Evolutionary conservation across 2,888 invertebrate genomes (phyloP), one percentile per base, ranked within the genome.

Genomic region (Drosophila lutescens): DNA sequence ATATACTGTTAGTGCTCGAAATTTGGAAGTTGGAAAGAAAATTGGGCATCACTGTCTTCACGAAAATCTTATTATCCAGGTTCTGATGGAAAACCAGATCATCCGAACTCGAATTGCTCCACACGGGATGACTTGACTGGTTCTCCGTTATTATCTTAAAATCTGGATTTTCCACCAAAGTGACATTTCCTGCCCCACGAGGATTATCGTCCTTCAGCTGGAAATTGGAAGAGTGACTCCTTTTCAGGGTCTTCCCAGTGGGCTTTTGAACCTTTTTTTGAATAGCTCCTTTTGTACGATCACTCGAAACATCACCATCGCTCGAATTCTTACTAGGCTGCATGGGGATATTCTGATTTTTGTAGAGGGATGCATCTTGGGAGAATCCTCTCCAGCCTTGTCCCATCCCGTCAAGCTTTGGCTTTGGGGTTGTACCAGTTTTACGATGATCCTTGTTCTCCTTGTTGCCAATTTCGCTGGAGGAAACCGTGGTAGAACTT

Each of bases 31-130:
- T 30, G 30, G 47, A 17, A 12, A 6, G 7, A 15, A 47, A 46
- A 3, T 47, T 30, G 10, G 47, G 47, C 47, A 47, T 47, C 47
- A 47, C 47, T 6, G 47, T 47, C 30, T 30, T 47, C 15, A 47
- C 47, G 0, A 30, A n/a, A 10, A 47, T 47, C 15, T 30, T 32
- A 4, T 47, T 32, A 1, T 12, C 12, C 30, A 47, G 47, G 15
- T 15, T 47, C 17, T 47, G 12, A 12, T 47, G 47, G 32, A 3
- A 47, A 32, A 47, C 47, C 2, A 32, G 15, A 12, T 47, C 47
- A 5, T 15, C 10, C 2, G 47, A 32, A 2, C 10, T n/a, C 15
- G 4, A 9, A 5, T 5, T 30, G 15, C 30, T 6, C 10, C 15
- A 10, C 15, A n/a, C 15, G 1, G 30, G 1, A 47, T 5, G n/a